Evolutionary conservation across 2,888 invertebrate genomes (phyloP).

Genomic region (Micropterix aruncella): DNA sequence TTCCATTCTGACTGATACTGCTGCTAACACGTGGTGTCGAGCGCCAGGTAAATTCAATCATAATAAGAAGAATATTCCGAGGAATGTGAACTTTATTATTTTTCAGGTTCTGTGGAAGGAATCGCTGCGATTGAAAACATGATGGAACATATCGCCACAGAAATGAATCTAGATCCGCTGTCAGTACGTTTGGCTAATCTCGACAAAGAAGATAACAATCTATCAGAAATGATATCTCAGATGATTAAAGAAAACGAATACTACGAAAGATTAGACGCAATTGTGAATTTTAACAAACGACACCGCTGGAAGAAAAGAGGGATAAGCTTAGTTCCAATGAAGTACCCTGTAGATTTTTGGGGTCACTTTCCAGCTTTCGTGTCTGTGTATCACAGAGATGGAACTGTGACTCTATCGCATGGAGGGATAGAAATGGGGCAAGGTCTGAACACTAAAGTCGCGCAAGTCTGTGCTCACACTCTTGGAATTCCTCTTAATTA

Average conservation of each 20-base stretch:
- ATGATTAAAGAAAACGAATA: conserved; percentile 42
- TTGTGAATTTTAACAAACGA: conserved; percentile 40
- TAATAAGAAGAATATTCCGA: too few relatives aligned
- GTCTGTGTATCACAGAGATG: conserved; percentile 52
- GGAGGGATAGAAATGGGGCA: conserved; percentile 65
- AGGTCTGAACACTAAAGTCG: conserved; percentile 54
- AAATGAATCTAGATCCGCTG: conserved; percentile 38
- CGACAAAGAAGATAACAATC: conserved; percentile 16
- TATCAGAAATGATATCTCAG: conserved; percentile 39
- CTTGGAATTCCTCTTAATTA: conserved; percentile 49
- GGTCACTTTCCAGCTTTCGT: conserved; percentile 44
- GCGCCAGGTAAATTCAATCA: too few relatives aligned
- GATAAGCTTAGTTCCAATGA: conserved; percentile 46
- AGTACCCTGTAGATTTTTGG: conserved; percentile 38
- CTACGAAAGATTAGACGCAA: conserved; percentile 30
- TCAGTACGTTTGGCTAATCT: conserved; percentile 44
- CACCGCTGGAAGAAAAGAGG: conserved; percentile 68
- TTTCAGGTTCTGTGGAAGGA: conserved; percentile 39
- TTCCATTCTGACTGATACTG: background rate
- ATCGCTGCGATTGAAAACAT: conserved; percentile 43
- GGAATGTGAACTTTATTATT: background rate
- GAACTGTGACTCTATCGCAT: conserved; percentile 50
- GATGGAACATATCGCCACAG: conserved; percentile 51
- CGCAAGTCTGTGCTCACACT: conserved; percentile 55
- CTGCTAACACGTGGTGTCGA: background rate